Conservation (phyloP, 2,888 invertebrate genomes). For the Mechanitis messenoides region DNA sequence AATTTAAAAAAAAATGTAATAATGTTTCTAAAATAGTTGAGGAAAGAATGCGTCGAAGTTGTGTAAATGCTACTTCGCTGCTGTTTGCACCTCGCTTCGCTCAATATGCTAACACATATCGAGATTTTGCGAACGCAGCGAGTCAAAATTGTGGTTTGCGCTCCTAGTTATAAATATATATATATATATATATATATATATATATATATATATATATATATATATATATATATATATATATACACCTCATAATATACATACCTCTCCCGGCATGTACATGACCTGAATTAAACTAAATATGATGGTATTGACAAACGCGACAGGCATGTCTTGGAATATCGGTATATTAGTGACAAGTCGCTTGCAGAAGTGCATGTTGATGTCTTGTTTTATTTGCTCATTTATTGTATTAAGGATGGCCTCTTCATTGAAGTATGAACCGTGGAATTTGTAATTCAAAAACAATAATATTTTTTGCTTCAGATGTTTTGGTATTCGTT, state of each 20-base stretch:
- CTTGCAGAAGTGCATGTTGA: constrained; percentile 73
- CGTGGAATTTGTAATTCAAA: constrained; percentile 52
- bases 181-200: too few species aligned
- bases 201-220: too few species aligned
- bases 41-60: too few species aligned
- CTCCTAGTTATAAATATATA: too few species aligned
- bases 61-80: too few species aligned
- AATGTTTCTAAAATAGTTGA: too few species aligned
- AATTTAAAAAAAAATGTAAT: background rate
- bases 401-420: constrained; percentile 50
- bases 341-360: constrained; percentile 72
- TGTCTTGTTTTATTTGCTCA: constrained; percentile 70
- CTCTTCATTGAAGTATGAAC: constrained; percentile 49
- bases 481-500: constrained; percentile 42
- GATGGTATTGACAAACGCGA: constrained; percentile 65
- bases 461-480: constrained; percentile 47
- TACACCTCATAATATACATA: constrained; percentile 22
- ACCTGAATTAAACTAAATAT: constrained; percentile 70
- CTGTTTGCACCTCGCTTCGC: too few species aligned
- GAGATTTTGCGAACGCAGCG: too few species aligned
- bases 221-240: too few species aligned
- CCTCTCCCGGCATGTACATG: constrained; percentile 77
- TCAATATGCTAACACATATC: too few species aligned
- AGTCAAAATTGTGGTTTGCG: too few species aligned
- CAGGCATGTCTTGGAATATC: constrained; percentile 72